Evolutionary conservation across 1,140 invertebrate species (phyloP).

Genomic region (Bicyclus anynana): DNA sequence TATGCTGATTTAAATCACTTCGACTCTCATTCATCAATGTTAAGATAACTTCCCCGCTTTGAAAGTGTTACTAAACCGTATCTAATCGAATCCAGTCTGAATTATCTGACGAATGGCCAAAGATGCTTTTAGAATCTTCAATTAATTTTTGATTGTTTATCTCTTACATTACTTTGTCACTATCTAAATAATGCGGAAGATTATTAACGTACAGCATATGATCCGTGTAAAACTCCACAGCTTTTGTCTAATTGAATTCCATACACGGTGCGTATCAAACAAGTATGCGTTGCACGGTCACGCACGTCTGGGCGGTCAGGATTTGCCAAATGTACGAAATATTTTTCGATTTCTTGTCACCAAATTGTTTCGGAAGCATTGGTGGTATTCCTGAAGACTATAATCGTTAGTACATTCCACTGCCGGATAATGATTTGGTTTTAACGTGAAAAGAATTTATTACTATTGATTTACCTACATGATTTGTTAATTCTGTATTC

Average conservation of each 20-base stretch:
- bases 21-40: conserved; percentile 2
- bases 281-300: conserved; percentile 35
- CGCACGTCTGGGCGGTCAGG: conserved; percentile 49
- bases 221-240: neutral
- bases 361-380: conserved; percentile 36
- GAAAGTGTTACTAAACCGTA: neutral
- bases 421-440: neutral
- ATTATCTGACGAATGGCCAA: neutral
- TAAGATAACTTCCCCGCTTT: neutral
- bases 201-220: too few species aligned
- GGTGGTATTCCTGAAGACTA: conserved; percentile 24
- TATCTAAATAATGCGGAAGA: too few species aligned
- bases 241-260: conserved; percentile 60
- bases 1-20: neutral
- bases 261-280: conserved; percentile 35
- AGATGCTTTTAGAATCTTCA: neutral
- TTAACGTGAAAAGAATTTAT: neutral
- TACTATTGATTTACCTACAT: neutral
- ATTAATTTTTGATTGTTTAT: too few species aligned
- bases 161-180: too few species aligned
- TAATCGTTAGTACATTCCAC: conserved; percentile 2
- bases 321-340: conserved; percentile 54
- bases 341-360: conserved; percentile 57
- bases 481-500: neutral
- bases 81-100: neutral